Conservation (phyloP, 2,797 vertebrate genomes). For the Cuculus canorus region DNA sequence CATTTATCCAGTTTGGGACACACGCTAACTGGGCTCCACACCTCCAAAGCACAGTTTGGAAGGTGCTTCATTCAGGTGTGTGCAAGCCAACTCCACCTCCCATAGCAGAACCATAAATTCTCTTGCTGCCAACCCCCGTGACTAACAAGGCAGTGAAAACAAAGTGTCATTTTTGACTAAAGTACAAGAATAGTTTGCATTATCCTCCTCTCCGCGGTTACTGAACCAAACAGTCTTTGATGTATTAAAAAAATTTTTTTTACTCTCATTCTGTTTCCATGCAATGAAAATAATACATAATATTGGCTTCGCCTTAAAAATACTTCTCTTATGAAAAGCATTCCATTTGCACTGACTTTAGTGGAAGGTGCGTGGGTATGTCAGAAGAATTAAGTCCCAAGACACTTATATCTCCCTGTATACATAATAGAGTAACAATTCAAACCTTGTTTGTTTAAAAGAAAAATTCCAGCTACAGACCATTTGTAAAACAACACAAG, state of each 20-base stretch:
- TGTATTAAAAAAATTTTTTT: neutral
- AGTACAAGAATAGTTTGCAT: constrained; percentile 2
- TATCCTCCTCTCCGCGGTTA: constrained; percentile 25
- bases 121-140: neutral
- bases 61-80: neutral
- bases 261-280: constrained; percentile 24
- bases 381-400: constrained; percentile 33
- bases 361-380: constrained; percentile 58
- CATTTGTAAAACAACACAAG: neutral
- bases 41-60: neutral
- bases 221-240: constrained; percentile 17
- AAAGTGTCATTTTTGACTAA: constrained; percentile 36
- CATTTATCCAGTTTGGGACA: neutral
- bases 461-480: neutral
- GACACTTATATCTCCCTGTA: neutral
- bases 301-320: constrained; percentile 29
- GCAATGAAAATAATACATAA: constrained; percentile 61
- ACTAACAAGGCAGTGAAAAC: constrained; percentile 37
- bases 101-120: neutral
- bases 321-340: constrained; percentile 51
- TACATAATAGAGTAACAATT: neutral
- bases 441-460: constrained; percentile 1
- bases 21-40: neutral
- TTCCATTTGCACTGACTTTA: constrained; percentile 58
- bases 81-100: neutral